phyloP scores from a whole-genome alignment of 2,113 vertebrate genomes.

The Gambusia holbrooki region DNA sequence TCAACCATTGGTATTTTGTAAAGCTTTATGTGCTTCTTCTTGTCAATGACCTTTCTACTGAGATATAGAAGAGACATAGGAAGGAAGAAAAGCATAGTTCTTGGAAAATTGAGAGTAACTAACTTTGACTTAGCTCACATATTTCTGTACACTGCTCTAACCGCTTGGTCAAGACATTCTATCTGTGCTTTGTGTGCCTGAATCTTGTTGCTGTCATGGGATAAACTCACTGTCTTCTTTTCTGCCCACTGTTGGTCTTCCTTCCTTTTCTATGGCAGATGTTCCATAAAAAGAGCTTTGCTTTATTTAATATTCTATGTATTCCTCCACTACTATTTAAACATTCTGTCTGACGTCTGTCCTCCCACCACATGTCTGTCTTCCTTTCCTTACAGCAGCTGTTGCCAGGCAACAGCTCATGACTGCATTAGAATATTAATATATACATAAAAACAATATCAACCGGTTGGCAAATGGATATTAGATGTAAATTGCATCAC shows the following conservation, averaged over 20 bases:
- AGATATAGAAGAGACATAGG: not conserved
- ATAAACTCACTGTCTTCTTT: not conserved
- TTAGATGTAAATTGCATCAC: constrained; percentile 20
- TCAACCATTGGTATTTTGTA: not conserved
- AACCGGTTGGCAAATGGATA: constrained; percentile 14
- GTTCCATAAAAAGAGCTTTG: not conserved
- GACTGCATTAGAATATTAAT: constrained; percentile 56
- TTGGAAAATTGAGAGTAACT: not conserved
- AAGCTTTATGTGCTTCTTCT: not conserved
- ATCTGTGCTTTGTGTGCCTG: not conserved
- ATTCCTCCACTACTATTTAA: constrained; percentile 33
- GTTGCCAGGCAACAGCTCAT: constrained; percentile 70
- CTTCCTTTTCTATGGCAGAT: not conserved
- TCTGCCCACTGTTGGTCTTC: not conserved
- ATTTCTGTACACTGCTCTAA: not conserved
- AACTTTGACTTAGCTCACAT: not conserved
- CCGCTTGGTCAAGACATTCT: not conserved
- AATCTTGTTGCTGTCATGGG: not conserved
- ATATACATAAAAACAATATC: constrained; percentile 61
- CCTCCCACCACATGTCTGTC: constrained; percentile 53
- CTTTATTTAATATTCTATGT: constrained; percentile 36
- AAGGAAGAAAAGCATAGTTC: not conserved
- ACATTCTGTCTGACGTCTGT: constrained; percentile 51
- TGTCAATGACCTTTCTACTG: not conserved
- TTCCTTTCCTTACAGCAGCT: constrained; percentile 54